phyloP scores from a whole-genome alignment of 2,797 vertebrate genomes.

The Coilia nasus region DNA sequence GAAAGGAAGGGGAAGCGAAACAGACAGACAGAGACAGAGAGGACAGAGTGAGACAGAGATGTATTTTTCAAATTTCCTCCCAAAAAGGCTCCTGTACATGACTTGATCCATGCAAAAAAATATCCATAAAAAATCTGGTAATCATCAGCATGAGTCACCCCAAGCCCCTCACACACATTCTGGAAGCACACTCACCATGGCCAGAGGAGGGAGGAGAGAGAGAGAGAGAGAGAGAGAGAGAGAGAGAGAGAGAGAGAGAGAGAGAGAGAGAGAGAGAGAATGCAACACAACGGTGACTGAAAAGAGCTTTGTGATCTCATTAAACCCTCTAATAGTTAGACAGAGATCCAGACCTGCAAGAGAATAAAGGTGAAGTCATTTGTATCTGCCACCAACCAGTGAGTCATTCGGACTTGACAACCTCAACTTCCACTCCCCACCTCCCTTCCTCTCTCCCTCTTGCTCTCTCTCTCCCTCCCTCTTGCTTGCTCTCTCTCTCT shows the following conservation, averaged over 20 bases:
- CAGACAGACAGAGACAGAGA: neutral
- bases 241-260: neutral
- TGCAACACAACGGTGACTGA: neutral
- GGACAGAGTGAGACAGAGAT: neutral
- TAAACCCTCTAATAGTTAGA: slow-evolving; percentile 43
- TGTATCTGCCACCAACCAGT: slow-evolving; percentile 63
- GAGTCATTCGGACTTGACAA: slow-evolving; percentile 53
- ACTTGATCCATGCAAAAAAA: slow-evolving; percentile 67
- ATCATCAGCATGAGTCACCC: slow-evolving; percentile 62
- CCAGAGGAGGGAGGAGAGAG: slow-evolving; percentile 1
- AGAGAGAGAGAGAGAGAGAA: slow-evolving; percentile 36
- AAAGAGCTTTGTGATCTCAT: neutral
- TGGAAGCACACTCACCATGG: slow-evolving; percentile 49
- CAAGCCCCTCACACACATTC: slow-evolving; percentile 44
- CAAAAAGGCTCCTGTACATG: neutral
- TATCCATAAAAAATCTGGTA: slow-evolving; percentile 47
- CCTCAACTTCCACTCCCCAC: neutral
- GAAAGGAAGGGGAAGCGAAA: neutral
- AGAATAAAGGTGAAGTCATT: slow-evolving; percentile 62
- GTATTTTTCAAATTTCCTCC: neutral
- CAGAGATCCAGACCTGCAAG: slow-evolving; percentile 54
- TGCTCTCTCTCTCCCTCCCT: neutral
- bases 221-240: neutral
- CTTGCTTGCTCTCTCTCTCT: neutral
- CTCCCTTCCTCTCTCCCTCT: neutral